Percentiles rank a stretch among this genome's conserved stretches.
Conservation (phyloP, 2,113 vertebrate genomes). For the Odobenus rosmarus region DNA sequence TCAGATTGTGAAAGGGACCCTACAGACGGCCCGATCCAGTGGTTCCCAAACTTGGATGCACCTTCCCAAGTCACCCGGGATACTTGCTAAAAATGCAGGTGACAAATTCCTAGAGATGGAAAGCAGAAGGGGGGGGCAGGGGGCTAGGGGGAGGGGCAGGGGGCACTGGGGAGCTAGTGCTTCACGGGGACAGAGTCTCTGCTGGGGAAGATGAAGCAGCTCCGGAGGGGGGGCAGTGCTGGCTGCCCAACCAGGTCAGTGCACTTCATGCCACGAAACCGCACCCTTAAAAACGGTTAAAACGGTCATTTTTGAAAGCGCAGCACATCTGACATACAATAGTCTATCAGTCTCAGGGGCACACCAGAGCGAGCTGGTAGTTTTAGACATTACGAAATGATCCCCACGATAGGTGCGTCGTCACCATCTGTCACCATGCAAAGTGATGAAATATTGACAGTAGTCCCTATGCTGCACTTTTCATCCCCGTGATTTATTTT, state of each 20-base stretch:
- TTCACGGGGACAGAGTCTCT: neutral
- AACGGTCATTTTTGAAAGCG: neutral
- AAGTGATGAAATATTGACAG: neutral
- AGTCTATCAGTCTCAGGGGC: no score
- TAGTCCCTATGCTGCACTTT: neutral
- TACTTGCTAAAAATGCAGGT: neutral
- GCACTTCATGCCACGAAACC: neutral
- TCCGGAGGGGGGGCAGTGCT: neutral
- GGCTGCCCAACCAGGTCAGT: neutral
- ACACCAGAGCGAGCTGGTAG: accelerated
- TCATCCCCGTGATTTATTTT: neutral
- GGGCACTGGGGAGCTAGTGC: neutral
- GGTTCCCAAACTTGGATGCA: neutral
- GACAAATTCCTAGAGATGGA: neutral
- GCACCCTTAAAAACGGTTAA: neutral
- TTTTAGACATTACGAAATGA: neutral
- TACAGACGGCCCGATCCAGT: neutral
- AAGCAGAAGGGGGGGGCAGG: neutral
- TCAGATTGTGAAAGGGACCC: neutral
- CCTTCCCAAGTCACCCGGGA: accelerated
- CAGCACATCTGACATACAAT: neutral
- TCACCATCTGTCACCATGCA: neutral
- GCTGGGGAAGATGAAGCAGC: neutral
- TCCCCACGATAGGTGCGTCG: neutral
- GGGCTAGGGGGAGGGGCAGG: neutral